Conservation (phyloP, 2,888 invertebrate species). For the Idaea aversata region DNA sequence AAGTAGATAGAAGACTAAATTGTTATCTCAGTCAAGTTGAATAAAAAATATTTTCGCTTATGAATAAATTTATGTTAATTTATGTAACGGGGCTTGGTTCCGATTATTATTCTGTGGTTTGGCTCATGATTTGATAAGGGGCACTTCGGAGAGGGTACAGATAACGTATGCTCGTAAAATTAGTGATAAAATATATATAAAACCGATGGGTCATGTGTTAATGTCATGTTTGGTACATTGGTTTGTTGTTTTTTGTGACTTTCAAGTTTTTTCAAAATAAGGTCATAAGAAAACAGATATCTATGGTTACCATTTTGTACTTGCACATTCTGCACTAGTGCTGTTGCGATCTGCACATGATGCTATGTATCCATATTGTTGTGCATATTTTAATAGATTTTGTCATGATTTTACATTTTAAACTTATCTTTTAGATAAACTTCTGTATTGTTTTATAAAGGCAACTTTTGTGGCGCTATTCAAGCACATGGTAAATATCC, state of each 20-base stretch:
- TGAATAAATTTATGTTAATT: constrained; percentile 48
- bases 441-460: too few relatives aligned
- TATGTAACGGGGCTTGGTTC: constrained; percentile 38
- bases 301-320: too few relatives aligned
- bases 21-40: constrained; percentile 30
- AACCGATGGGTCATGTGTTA: neutral
- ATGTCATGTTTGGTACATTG: neutral
- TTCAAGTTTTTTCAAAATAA: neutral
- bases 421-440: too few relatives aligned
- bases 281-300: too few relatives aligned
- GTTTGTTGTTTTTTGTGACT: neutral
- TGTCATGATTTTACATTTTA: too few relatives aligned
- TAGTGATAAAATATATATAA: neutral
- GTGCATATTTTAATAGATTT: too few relatives aligned
- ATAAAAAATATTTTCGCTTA: constrained; percentile 36
- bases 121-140: constrained; percentile 48
- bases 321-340: too few relatives aligned
- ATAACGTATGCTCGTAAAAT: constrained; percentile 12
- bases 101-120: constrained; percentile 46
- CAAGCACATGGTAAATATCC: too few relatives aligned
- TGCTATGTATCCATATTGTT: too few relatives aligned
- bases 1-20: constrained; percentile 21
- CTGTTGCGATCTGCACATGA: too few relatives aligned
- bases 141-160: constrained; percentile 22
- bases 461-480: too few relatives aligned